Conservation (phyloP, 1,140 invertebrate genomes). For the Pseudobourletiella spinata region DNA sequence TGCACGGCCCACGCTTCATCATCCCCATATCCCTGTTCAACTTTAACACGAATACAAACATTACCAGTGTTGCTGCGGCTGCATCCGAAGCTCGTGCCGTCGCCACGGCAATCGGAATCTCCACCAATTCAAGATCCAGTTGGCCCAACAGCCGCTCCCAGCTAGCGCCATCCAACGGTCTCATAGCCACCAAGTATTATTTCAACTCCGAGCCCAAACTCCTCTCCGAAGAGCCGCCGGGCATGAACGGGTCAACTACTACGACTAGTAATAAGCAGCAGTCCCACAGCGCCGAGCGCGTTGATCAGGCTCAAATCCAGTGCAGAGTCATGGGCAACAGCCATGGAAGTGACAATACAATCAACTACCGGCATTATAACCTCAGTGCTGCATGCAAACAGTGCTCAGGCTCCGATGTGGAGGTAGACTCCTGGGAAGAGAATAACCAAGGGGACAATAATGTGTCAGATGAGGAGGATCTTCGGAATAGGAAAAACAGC, state of each 20-base stretch:
- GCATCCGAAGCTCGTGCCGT: background rate
- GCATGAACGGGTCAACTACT: background rate
- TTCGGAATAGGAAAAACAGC: constrained; percentile 13
- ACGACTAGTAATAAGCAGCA: background rate
- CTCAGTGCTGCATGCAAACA: background rate
- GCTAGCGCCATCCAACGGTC: constrained; percentile 27
- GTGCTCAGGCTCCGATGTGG: background rate
- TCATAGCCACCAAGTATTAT: constrained; percentile 18
- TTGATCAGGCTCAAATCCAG: background rate
- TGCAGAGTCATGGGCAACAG: too few species aligned
- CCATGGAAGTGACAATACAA: too few species aligned
- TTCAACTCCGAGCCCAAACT: constrained; percentile 28
- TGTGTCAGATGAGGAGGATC: background rate
- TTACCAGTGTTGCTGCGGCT: background rate
- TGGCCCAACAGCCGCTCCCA: constrained; percentile 46
- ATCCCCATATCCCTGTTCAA: constrained; percentile 31
- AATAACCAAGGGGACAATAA: background rate
- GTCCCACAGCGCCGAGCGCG: background rate
- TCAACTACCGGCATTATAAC: background rate
- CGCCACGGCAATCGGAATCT: constrained; percentile 40
- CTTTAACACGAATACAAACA: constrained; percentile 9
- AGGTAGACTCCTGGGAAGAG: background rate
- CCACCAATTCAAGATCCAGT: constrained; percentile 61
- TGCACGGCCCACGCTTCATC: constrained; percentile 28
- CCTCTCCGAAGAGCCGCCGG: constrained; percentile 1